Evolutionary conservation across 2,113 vertebrate species (phyloP).

Genomic region (Mustela lutreola): DNA sequence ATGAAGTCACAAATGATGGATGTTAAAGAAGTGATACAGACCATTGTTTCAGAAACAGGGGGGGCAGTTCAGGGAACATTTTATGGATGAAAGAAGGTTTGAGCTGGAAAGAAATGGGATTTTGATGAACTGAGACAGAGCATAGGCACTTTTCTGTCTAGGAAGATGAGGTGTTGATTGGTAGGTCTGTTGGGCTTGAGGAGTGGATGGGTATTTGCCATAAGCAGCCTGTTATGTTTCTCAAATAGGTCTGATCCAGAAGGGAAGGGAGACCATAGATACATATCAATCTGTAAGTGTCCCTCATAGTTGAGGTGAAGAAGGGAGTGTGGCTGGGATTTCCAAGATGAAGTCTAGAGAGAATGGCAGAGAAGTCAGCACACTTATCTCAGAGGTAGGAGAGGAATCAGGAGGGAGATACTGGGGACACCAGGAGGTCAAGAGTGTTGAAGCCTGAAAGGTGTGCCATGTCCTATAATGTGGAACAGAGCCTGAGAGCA

Average conservation of each 20-base stretch:
- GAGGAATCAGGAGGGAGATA: neutral
- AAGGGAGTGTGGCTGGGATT: neutral
- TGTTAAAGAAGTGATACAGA: neutral
- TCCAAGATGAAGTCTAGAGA: neutral
- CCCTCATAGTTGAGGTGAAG: neutral
- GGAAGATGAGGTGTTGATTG: neutral
- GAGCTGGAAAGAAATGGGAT: neutral
- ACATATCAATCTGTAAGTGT: neutral
- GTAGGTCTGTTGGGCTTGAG: neutral
- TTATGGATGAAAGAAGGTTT: neutral
- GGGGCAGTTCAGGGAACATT: neutral
- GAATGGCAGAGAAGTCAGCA: neutral
- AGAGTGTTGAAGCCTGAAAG: neutral
- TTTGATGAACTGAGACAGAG: neutral
- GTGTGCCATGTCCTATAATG: too few relatives aligned
- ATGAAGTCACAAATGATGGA: neutral
- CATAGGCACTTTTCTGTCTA: neutral
- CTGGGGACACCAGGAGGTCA: neutral
- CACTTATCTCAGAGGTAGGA: neutral
- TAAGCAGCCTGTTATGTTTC: neutral
- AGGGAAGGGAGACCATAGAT: neutral
- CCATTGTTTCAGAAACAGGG: neutral
- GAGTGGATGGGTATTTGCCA: neutral
- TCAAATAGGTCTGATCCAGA: neutral
- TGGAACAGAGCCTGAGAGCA: neutral